These are phyloP conservation scores for Sylvicola cinctus DNA, from an alignment of 2,888 invertebrate species.

Conservation along the genomic window DNA sequence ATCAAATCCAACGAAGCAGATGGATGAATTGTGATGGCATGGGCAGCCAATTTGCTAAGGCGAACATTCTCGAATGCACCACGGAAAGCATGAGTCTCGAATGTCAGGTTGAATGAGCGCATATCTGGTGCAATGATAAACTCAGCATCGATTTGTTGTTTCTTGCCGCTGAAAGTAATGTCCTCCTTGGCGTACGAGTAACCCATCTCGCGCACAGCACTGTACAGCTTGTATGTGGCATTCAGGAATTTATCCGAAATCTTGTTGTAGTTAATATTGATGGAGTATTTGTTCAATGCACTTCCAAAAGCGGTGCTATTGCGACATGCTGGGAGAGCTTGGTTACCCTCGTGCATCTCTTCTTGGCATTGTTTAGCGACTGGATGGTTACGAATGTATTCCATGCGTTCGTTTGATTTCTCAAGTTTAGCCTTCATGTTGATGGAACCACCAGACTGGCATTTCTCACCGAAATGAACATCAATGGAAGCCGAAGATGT, in stretches of 20 bases:
- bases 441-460: constrained; percentile 20
- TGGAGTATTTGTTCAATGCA: constrained; percentile 29
- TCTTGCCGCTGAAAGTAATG: constrained; percentile 23
- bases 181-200: constrained; percentile 31
- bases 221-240: constrained; percentile 26
- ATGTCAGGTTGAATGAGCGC: constrained; percentile 25
- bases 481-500: constrained; percentile 28
- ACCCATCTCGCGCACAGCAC: constrained; percentile 24
- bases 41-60: constrained; percentile 21
- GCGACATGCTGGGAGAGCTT: constrained; percentile 34
- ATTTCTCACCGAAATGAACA: constrained; percentile 29
- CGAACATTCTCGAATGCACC: constrained; percentile 26
- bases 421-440: constrained; percentile 27
- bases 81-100: constrained; percentile 25
- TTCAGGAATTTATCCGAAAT: constrained; percentile 26
- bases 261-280: constrained; percentile 30
- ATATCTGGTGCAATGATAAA: constrained; percentile 27
- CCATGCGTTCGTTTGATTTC: constrained; percentile 29
- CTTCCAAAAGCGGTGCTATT: constrained; percentile 32
- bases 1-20: constrained; percentile 10
- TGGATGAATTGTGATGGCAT: constrained; percentile 29
- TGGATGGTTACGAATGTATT: constrained; percentile 27
- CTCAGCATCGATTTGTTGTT: constrained; percentile 29
- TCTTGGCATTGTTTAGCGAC: constrained; percentile 26
- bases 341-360: constrained; percentile 29